Base-by-base conservation (phyloP, 2,888 invertebrate genomes). In the Rapana venosa region DNA sequence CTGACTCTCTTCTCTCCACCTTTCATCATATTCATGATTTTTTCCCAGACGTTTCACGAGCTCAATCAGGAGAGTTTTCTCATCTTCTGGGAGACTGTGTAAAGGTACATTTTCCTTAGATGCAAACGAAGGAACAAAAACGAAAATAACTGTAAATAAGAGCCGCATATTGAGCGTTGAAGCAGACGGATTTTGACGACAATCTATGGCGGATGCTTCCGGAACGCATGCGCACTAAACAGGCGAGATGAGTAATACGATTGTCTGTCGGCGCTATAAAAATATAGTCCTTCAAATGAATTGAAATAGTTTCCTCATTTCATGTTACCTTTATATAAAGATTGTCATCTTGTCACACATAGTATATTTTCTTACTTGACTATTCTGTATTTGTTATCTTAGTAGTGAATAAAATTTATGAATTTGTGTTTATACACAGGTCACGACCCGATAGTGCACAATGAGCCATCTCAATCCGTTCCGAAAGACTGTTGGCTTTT, bases 401-500 rank as follows among this genome's bases (percentile, higher is more conserved):
- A 74, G n/a, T 47, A 6, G 22, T 26, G 5, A 58, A n/a, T 47
- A 35, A 35, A 30, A 89, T 89, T 90, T 35, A 91, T 90, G 58
- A 90, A 91, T 91, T 47, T 81, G n/a, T 87, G 26, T 58, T 70
- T 88, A 47, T 47, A 58, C 79, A 86, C 77, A 77, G 85, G 88
- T 88, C 87, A 87, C 70, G 81, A 87, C 77, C 83, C 79, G 36
- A 81, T 56, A 84, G 90, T 83, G 79, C 91, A 90, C 70, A 70
- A 92, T 92, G 92, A 92, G 91, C 91, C 90, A 90, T 86, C 91
- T 89, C 86, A 92, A 91, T 84, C 92, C 92, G 36, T 92, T 92
- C 90, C 90, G 91, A 91, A 94, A 93, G 91, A 92, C 92, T 90
- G 94, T 94, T 66, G 94, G 94, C 90, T 94, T 93, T 91, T 93